These are phyloP conservation scores for Hyposmocoma kahamanoa DNA, from an alignment of 1,140 invertebrate species.

Conservation along the genomic window DNA sequence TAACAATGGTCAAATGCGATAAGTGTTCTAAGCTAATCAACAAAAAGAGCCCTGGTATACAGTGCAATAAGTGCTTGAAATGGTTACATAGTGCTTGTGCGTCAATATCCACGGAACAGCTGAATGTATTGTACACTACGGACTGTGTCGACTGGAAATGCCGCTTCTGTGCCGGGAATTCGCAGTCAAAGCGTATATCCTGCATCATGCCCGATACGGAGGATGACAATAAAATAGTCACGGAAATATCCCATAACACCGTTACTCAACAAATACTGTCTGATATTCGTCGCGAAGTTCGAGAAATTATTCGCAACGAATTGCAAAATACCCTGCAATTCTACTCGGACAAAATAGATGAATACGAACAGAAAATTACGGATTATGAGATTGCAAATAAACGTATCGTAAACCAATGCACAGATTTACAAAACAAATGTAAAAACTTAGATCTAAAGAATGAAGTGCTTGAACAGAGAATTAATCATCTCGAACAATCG, in stretches of 20 bases:
- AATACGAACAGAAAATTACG: constrained; percentile 2
- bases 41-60: constrained; percentile 5
- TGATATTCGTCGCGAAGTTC: neutral
- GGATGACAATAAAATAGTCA: neutral
- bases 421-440: neutral
- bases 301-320: constrained; percentile 1
- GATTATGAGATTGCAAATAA: neutral
- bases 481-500: neutral
- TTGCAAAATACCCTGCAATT: constrained; percentile 2
- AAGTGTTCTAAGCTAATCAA: constrained; percentile 1
- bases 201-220: constrained; percentile 2
- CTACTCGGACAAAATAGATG: constrained; percentile 5
- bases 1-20: neutral
- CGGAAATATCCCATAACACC: neutral
- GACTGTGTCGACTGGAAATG: constrained; percentile 7
- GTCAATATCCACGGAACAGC: constrained; percentile 1
- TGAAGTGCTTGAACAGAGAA: neutral
- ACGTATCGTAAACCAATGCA: neutral
- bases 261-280: neutral
- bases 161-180: neutral
- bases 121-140: neutral
- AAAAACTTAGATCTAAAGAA: too few species aligned
- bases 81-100: constrained; percentile 1
- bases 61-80: constrained; percentile 4
- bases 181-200: neutral